phyloP scores from a whole-genome alignment of 2,113 vertebrate species.

The Barnardius zonarius region DNA sequence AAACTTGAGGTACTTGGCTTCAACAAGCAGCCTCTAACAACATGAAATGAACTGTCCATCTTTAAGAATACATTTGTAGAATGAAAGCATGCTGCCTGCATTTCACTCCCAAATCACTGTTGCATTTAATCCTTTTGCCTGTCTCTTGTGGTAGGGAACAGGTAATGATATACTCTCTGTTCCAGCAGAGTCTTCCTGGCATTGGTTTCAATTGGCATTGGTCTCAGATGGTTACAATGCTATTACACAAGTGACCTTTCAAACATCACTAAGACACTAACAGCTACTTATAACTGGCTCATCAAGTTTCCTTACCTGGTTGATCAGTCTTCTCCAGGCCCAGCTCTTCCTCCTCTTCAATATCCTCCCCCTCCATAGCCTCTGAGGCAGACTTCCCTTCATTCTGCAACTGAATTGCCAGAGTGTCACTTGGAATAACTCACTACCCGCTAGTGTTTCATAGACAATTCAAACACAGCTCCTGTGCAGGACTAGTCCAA shows the following conservation, averaged over 20 bases:
- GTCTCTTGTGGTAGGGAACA: not conserved
- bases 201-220: not conserved
- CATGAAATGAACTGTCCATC: not conserved
- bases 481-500: not conserved
- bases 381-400: slow-evolving; percentile 63
- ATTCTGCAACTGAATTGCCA: slow-evolving; percentile 65
- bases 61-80: not conserved
- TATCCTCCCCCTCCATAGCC: slow-evolving; percentile 68
- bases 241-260: not conserved
- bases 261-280: not conserved
- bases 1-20: not conserved
- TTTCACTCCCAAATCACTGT: not conserved
- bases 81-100: not conserved
- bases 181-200: not conserved
- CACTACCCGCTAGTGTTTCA: not conserved
- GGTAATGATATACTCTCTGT: not conserved
- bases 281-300: not conserved
- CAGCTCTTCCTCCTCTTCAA: slow-evolving; percentile 67
- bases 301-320: slow-evolving; percentile 47
- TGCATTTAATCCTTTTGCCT: not conserved
- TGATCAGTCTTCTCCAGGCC: slow-evolving; percentile 24
- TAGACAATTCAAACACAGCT: not conserved
- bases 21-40: not conserved
- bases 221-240: not conserved
- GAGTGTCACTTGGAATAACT: not conserved